These are phyloP conservation scores for Caenorhabditis inopinata DNA, from an alignment of 1,140 invertebrate genomes.

Conservation along the genomic window DNA sequence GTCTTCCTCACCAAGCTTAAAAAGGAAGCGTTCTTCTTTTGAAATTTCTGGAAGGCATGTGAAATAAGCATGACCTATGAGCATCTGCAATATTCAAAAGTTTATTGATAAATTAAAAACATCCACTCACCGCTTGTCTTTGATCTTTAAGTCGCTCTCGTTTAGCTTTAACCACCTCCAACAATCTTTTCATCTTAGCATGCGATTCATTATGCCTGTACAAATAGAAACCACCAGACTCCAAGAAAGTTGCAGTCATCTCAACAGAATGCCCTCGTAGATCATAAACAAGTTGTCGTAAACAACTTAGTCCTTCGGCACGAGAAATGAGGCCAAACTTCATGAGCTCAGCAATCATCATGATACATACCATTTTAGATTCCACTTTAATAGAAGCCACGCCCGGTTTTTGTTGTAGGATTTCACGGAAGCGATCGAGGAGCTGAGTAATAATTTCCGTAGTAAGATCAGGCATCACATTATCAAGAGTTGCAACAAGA, in stretches of 20 bases:
- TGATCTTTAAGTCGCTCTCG: conserved; percentile 46
- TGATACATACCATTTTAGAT: conserved; percentile 3
- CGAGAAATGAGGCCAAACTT: conserved; percentile 48
- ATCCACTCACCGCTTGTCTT: conserved; percentile 27
- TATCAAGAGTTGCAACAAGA: conserved; percentile 42
- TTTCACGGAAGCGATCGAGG: conserved; percentile 34
- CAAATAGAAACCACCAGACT: conserved; percentile 38
- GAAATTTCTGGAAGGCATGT: conserved; percentile 44
- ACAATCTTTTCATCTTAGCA: conserved; percentile 47
- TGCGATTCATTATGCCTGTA: conserved; percentile 45
- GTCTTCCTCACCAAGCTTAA: conserved; percentile 29
- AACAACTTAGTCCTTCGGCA: conserved; percentile 46
- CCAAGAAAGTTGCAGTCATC: conserved; percentile 40
- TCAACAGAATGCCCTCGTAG: conserved; percentile 42
- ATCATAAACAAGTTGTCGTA: conserved; percentile 47
- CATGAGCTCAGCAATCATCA: conserved; percentile 22
- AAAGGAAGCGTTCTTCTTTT: neutral
- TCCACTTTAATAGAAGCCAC: neutral
- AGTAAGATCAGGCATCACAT: conserved; percentile 46
- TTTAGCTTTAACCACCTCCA: conserved; percentile 49
- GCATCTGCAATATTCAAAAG: conserved; percentile 32
- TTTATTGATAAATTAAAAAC: neutral
- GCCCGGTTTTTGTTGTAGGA: neutral
- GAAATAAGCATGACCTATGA: conserved; percentile 49
- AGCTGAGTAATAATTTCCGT: conserved; percentile 41